Evolutionary conservation across 2,797 vertebrate genomes (phyloP).

Genomic region (Coregonus ussuriensis): DNA sequence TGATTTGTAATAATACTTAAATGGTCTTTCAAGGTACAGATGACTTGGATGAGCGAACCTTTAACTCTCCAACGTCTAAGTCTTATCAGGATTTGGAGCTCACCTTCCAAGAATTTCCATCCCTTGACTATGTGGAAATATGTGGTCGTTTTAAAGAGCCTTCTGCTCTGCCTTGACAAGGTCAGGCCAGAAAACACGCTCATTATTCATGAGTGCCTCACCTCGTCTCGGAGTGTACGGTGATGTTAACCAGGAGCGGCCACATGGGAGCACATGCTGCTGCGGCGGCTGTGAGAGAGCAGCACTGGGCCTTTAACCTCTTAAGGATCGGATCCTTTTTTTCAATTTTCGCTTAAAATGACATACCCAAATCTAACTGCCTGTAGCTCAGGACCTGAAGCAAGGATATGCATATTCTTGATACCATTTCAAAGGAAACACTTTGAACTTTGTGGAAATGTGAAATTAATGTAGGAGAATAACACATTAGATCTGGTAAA

Average conservation of each 20-base stretch:
- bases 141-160: background rate
- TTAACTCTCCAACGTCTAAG: no score
- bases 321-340: no score
- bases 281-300: background rate
- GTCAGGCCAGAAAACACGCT: conserved; percentile 1
- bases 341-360: no score
- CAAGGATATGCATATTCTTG: no score
- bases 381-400: no score
- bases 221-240: conserved; percentile 24
- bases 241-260: conserved; percentile 44
- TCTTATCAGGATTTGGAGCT: background rate
- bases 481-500: no score
- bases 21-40: background rate
- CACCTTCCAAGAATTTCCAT: background rate
- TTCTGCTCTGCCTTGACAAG: background rate
- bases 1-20: background rate
- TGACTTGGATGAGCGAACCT: background rate
- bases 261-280: background rate
- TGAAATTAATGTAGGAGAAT: no score
- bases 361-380: no score
- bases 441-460: no score
- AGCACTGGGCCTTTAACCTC: background rate
- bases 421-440: no score
- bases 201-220: conserved; percentile 36
- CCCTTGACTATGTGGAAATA: background rate